These are phyloP conservation scores for Natator depressus DNA, from an alignment of 2,113 vertebrate genomes.

Conservation along the genomic window DNA sequence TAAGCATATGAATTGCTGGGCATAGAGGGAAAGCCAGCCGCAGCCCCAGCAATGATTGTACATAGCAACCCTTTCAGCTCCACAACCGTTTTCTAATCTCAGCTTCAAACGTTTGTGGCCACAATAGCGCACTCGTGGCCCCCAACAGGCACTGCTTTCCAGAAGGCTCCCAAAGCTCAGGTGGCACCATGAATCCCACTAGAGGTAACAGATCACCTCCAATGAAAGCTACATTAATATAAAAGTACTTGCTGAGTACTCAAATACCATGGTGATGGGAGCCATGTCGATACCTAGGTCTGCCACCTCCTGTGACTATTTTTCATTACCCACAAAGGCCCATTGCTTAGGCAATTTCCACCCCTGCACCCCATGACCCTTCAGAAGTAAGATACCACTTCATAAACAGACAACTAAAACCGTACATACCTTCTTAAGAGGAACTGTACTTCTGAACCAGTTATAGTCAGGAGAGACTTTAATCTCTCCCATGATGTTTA, in stretches of 20 bases:
- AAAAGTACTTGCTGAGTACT: accelerated
- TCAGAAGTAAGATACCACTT: not conserved
- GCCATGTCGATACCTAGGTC: not conserved
- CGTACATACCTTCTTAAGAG: constrained; percentile 92
- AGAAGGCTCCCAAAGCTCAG: accelerated
- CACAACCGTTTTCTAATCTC: not conserved
- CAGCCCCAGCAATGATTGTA: not conserved
- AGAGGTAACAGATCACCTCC: not conserved
- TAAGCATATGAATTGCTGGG: accelerated
- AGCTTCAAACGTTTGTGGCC: not conserved
- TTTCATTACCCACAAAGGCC: not conserved
- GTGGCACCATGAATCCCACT: not conserved
- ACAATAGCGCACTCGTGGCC: accelerated
- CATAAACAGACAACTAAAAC: not conserved
- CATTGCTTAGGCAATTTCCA: too few species aligned
- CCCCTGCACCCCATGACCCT: not conserved
- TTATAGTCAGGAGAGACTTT: constrained; percentile 98
- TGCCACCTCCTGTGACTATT: not conserved
- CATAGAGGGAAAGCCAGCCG: not conserved
- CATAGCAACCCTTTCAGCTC: accelerated
- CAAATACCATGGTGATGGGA: not conserved
- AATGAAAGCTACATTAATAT: not conserved
- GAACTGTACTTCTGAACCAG: constrained; percentile 98
- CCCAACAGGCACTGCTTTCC: accelerated
- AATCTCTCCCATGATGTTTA: constrained; percentile 94